A percentile compares a stretch with the other conserved stretches of the same genome.
Conservation (phyloP, 2,797 vertebrate species). For the Sardinella longiceps region DNA sequence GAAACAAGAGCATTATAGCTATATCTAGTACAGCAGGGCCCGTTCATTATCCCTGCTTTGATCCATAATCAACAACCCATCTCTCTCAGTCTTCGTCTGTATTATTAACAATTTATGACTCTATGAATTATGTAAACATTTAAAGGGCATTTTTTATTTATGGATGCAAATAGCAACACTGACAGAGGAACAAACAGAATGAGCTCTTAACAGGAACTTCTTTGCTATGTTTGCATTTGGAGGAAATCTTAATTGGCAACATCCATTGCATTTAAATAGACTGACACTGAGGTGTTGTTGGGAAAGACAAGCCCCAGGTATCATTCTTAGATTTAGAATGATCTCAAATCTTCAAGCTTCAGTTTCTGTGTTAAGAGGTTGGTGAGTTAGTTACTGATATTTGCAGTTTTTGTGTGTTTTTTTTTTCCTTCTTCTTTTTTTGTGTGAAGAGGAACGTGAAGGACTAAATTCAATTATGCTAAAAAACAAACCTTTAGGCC, state of each 20-base stretch:
- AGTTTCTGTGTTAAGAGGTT: not conserved
- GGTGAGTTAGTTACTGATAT: slow-evolving; percentile 83
- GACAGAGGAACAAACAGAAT: slow-evolving; percentile 57
- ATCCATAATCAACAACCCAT: slow-evolving; percentile 55
- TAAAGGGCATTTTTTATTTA: slow-evolving; percentile 66
- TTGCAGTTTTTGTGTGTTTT: slow-evolving; percentile 94
- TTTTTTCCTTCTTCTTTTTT: no score
- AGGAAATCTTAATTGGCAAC: slow-evolving; percentile 30
- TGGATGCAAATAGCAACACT: slow-evolving; percentile 59
- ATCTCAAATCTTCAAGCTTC: not conserved
- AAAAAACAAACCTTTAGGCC: slow-evolving; percentile 86
- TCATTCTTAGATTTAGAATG: not conserved
- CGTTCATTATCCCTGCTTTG: slow-evolving; percentile 49
- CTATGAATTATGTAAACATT: slow-evolving; percentile 65
- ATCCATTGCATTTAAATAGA: not conserved
- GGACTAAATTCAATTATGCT: slow-evolving; percentile 91
- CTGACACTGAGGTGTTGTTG: not conserved
- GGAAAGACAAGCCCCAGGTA: not conserved
- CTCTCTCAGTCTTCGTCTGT: slow-evolving; percentile 55
- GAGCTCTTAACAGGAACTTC: slow-evolving; percentile 51
- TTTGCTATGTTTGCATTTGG: slow-evolving; percentile 24
- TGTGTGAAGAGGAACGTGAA: slow-evolving; percentile 87
- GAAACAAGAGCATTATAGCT: slow-evolving; percentile 21
- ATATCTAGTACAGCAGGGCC: slow-evolving; percentile 32
- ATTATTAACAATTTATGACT: slow-evolving; percentile 61